Base-by-base conservation (phyloP, 2,888 invertebrate genomes). In the Xylota segnis region DNA sequence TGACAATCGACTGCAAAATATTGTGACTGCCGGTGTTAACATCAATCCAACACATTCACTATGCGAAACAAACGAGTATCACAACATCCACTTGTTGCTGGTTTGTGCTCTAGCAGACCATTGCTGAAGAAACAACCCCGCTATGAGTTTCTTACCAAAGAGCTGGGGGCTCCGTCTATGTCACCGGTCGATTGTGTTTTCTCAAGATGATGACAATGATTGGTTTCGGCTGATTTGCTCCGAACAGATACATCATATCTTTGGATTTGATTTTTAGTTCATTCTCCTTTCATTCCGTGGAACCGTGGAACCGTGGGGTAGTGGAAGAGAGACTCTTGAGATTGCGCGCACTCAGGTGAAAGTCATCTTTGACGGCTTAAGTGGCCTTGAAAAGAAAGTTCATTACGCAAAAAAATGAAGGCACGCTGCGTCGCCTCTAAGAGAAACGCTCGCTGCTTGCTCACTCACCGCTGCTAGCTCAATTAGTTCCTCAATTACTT, bases 341-440 rank as follows among this genome's bases (percentile, higher is more conserved):
- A 71, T 47, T 59, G 71, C 18, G 47, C 27, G 40, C 68, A 34
- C 59, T 47, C 27, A 59, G 47, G 72, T 72, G 72, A 72, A 72
- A 72, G 72, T 72, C 50, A 37, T 37, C 7, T 47, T 65, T 23
- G 61, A 63, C 40, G 61, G 63, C 65, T 56, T 70, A 79, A 79
- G 79, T 79, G 79, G 83, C 83, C 83, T 84, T 84, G 83, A 84
- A 84, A 83, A 71, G 83, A 84, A 84, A 84, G 83, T 84, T 74
- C 58, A 78, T 68, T 63, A 65, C 56, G 83, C 65, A 83, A 65
- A 79, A 23, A 3, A n/a, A 59, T 10, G n/a, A n/a, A 34, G n/a
- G 12, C 0, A 16, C 3, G 4, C 52, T 5, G 12, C 10, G 34
- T 14, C 10, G 34, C 10, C 34, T 16, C 32, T 47, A 37, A 66